phyloP scores from a whole-genome alignment of 92 coral and sea anemone species.

The Epizoanthus stellaris region DNA sequence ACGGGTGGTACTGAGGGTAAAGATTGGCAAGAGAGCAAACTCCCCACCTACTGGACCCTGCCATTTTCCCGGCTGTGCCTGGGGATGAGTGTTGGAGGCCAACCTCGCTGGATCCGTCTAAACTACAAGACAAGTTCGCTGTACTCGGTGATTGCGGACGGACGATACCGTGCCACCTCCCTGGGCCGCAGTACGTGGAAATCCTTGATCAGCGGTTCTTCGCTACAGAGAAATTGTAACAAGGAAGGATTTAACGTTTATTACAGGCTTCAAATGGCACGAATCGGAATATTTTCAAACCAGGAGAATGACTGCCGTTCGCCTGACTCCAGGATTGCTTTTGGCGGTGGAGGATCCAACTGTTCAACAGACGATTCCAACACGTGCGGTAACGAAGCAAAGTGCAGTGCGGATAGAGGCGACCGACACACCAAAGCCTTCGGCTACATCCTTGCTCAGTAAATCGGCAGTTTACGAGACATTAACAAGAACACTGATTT shows the following conservation, averaged over 20 bases:
- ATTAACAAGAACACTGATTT: no score
- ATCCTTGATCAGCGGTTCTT: slow-evolving; percentile 65
- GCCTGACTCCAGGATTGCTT: slow-evolving; percentile 57
- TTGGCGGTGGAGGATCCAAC: slow-evolving; percentile 20
- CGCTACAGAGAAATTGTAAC: slow-evolving; percentile 68
- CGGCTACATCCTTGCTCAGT: slow-evolving; percentile 58
- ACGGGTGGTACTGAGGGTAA: slow-evolving; percentile 61
- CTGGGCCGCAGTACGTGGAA: slow-evolving; percentile 63
- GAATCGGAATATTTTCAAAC: slow-evolving; percentile 58
- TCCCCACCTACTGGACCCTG: slow-evolving; percentile 71
- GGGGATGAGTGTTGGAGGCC: slow-evolving; percentile 61
- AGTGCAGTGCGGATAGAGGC: slow-evolving; percentile 30
- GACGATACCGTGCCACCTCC: slow-evolving; percentile 32
- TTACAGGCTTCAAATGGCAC: neutral
- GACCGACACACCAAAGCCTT: slow-evolving; percentile 35
- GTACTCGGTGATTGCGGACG: slow-evolving; percentile 67
- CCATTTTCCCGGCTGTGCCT: slow-evolving; percentile 69
- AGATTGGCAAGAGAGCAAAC: slow-evolving; percentile 69
- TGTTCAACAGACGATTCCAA: neutral
- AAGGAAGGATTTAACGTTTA: slow-evolving; percentile 58
- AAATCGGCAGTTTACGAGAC: neutral
- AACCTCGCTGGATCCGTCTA: slow-evolving; percentile 38
- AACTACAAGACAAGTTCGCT: slow-evolving; percentile 68
- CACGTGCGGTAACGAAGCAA: slow-evolving; percentile 46
- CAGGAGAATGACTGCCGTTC: slow-evolving; percentile 56